Evolutionary conservation across 1,140 invertebrate species (phyloP).

Genomic region (Bombus superbus): DNA sequence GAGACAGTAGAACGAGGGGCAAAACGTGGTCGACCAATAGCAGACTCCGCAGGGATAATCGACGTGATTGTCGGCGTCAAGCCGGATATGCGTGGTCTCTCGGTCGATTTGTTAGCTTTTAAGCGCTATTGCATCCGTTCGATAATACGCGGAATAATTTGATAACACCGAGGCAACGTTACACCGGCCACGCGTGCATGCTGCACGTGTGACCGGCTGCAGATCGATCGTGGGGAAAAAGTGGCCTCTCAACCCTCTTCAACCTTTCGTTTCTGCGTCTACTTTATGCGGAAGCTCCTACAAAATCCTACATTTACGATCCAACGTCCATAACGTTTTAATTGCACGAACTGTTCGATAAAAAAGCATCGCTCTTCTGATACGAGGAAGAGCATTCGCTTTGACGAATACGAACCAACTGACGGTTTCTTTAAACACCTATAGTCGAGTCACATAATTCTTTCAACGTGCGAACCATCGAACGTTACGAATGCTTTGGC

Average conservation of each 20-base stretch:
- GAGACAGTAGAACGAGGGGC: background rate
- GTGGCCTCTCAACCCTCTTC: no score
- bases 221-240: background rate
- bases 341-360: no score
- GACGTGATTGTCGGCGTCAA: conserved; percentile 40
- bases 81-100: conserved; percentile 24
- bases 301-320: no score
- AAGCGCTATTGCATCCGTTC: conserved; percentile 38
- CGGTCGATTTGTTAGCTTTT: conserved; percentile 51
- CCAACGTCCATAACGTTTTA: no score
- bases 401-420: no score
- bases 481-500: no score
- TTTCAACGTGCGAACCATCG: no score
- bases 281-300: no score
- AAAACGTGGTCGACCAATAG: background rate
- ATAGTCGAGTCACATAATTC: background rate
- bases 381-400: no score
- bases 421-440: no score
- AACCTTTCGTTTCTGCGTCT: no score
- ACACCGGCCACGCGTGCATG: background rate
- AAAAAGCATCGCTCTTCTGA: no score
- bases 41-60: conserved; percentile 36
- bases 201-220: background rate
- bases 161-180: conserved; percentile 13
- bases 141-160: conserved; percentile 42